Evolutionary conservation across 2,797 vertebrate genomes (phyloP), one percentile per base, ranked within the genome.

Genomic region (Squalus acanthias): DNA sequence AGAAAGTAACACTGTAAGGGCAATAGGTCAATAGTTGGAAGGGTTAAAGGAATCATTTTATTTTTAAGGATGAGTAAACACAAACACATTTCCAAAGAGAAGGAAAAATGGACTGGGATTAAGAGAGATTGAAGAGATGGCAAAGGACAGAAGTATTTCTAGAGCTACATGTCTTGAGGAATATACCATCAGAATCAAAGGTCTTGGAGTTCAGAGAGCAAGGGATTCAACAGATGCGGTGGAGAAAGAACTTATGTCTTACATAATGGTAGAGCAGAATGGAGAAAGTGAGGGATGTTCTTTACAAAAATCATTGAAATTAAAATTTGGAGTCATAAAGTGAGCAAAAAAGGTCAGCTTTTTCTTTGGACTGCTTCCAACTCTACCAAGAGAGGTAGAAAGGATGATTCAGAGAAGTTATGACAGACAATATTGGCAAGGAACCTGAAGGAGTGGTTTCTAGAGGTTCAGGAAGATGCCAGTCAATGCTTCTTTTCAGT

Each of bases 331-430:
- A 93, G 33, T 67, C 39, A 46, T 69, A 93, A 88, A 53, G 63
- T 39, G 65, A 93, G 65, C 39, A 67, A 69, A 69, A 46, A 93
- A 12, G 20, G n/a, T 39, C 65, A 46, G 65, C 17, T 7, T 46
- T 93, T 69, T 46, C n/a, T 93, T 93, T 69, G 13, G 91, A 67
- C 7, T 69, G 20, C 20, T 20, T 67, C 29, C 57, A n/a, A 63
- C 60, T 91, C 29, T 65, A 63, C 88, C 3, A 63, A 17, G 20
- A 93, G n/a, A 67, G 91, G 39, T 69, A 69, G 91, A 93, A 93
- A 93, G n/a, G 91, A 93, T 67, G n/a, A 69, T 93, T 93, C 91
- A 93, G 24, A 69, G 13, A 69, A 46, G 33, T 67, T n/a, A 93
- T 69, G 12, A 69, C n/a, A 69, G 65, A 93, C 39, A 3, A 46